Base-by-base conservation (phyloP, 2,797 vertebrate species). In the Coracias cyanogaster region DNA sequence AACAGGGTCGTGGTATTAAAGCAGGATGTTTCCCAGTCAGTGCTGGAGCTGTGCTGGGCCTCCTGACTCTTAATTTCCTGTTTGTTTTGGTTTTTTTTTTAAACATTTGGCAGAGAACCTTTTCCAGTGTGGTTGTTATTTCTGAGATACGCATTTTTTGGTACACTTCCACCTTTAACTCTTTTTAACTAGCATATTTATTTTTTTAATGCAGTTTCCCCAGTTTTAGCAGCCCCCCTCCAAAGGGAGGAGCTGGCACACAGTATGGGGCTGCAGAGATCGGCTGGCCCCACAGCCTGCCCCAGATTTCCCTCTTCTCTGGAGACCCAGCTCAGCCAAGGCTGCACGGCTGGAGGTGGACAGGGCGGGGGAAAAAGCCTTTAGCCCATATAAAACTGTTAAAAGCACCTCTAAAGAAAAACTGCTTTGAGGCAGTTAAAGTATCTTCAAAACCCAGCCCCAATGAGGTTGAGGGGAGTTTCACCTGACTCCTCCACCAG, bases 401-500 rank as follows among this genome's bases (percentile, higher is more conserved):
- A 10, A 77, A 82, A 86, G 2, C n/a, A 41, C 4, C 35, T 37
- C 57, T 73, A 21, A 45, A 83, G 31, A n/a, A 80, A 52, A 41
- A 24, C 48, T 45, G 10, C 45, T 49, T 72, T n/a, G 48, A 35
- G 55, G 55, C n/a, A 58, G 29, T 18, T 55, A 12, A 67, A 77
- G 7, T 19, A 48, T 10, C 26, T 48, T 48, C 21, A 60, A 80
- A 90, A 13, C 12, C 28, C 1, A 0, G 18, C 37, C 48, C 21
- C 24, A 8, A 9, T 15, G 46, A 85, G 37, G 64, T 10, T 0
- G 1, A 46, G 46, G 22, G 41, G 8, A 14, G 1, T 29, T 89
- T 79, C 72, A 15, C 31, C 58, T 0, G 0, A 41, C 8, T 76
- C 13, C 61, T 60, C 25, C 52, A 21, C 9, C 1, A 1, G 45